Percentiles rank a stretch among this genome's conserved stretches.
Evolutionary conservation across 2,888 invertebrate genomes (phyloP).

Genomic region (Eupithecia dodoneata): DNA sequence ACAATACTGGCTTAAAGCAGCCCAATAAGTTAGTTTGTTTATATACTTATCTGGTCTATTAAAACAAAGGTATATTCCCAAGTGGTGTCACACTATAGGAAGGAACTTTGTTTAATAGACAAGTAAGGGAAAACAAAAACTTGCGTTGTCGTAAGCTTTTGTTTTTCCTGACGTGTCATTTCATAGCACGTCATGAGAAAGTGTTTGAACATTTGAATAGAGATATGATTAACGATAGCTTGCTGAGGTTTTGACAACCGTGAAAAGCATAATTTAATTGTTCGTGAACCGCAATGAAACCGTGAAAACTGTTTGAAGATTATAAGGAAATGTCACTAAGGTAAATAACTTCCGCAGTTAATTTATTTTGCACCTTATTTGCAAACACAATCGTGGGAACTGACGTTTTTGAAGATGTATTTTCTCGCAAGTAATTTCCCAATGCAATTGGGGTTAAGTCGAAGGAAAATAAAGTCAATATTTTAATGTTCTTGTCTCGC

Average conservation of each 20-base stretch:
- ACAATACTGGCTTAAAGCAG: neutral
- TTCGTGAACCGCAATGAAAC: slow-evolving; percentile 11
- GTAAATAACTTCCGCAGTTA: neutral
- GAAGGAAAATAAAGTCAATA: slow-evolving; percentile 14
- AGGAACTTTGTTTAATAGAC: neutral
- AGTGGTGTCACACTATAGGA: neutral
- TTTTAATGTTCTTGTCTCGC: slow-evolving; percentile 22
- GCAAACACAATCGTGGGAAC: slow-evolving; percentile 1
- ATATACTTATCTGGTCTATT: neutral
- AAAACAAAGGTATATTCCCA: neutral
- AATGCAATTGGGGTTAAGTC: neutral
- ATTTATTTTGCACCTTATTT: neutral
- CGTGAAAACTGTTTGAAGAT: slow-evolving; percentile 3
- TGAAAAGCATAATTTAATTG: slow-evolving; percentile 15
- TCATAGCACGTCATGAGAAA: slow-evolving; percentile 8
- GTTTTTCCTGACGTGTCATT: too few species aligned
- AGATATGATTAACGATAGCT: slow-evolving; percentile 15
- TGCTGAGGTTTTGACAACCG: slow-evolving; percentile 23
- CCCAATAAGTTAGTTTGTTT: neutral
- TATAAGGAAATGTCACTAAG: neutral
- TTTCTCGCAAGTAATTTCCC: neutral
- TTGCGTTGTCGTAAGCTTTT: neutral
- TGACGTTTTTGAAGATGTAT: neutral
- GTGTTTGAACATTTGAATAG: neutral
- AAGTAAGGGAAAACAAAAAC: neutral